These are phyloP conservation scores for Dascyllus trimaculatus DNA, from an alignment of 2,113 vertebrate species.

Conservation along the genomic window DNA sequence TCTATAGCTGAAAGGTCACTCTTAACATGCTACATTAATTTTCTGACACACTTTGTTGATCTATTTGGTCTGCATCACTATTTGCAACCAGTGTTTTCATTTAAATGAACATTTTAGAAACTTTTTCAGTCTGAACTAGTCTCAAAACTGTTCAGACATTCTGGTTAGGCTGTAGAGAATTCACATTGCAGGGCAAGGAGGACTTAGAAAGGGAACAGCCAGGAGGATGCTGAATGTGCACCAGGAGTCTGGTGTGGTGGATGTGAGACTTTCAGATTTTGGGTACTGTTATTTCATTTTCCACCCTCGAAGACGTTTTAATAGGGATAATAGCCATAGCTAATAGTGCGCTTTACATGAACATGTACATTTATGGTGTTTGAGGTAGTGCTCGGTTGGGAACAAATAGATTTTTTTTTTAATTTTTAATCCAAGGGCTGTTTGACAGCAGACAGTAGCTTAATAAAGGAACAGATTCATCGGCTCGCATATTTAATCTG, in stretches of 20 bases:
- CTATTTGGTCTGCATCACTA: no score
- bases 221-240: slow-evolving; percentile 16
- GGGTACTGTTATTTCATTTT: slow-evolving; percentile 15
- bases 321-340: slow-evolving; percentile 67
- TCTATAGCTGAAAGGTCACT: no score
- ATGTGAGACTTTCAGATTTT: slow-evolving; percentile 14
- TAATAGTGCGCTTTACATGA: slow-evolving; percentile 30
- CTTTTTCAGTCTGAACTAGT: background rate
- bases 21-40: no score
- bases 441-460: slow-evolving; percentile 49
- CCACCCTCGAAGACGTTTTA: slow-evolving; percentile 10
- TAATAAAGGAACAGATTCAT: background rate
- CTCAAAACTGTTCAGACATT: slow-evolving; percentile 22
- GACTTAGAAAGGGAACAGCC: slow-evolving; percentile 21
- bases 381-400: slow-evolving; percentile 20
- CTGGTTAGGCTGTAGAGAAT: background rate
- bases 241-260: slow-evolving; percentile 14
- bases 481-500: slow-evolving; percentile 7
- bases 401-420: slow-evolving; percentile 11
- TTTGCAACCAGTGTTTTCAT: background rate
- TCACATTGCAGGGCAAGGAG: background rate
- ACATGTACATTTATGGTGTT: slow-evolving; percentile 25
- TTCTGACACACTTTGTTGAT: no score
- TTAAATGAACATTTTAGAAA: background rate
- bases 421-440: slow-evolving; percentile 19